Base-by-base conservation (phyloP, 2,797 vertebrate genomes). In the Chaetodon trifasciatus region DNA sequence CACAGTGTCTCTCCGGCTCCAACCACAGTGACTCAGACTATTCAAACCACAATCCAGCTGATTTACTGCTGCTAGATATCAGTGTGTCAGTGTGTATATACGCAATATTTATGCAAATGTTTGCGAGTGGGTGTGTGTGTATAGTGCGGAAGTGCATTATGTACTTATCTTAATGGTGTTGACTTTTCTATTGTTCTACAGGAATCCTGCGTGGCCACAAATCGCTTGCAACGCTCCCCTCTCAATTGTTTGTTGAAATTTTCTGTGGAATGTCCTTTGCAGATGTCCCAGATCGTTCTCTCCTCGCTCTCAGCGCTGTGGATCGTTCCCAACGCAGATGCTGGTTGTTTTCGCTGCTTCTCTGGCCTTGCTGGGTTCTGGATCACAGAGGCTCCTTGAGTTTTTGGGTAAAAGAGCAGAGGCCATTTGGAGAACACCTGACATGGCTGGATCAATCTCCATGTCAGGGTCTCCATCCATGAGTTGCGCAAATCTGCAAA, bases 131-230 rank as follows among this genome's bases (percentile, higher is more conserved):
- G 78, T 40, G 70, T 40, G 67, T 79, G 74, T 84, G 47, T 72
- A 60, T 46, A n/a, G 60, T 61, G 65, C 1, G 12, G 62, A 86
- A 73, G 76, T 77, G 71, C 63, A 83, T 86, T 53, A 68, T 82
- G 73, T 39, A 68, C 75, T 69, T 57, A 73, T 68, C 50, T 42
- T 68, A 69, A 83, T 67, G 73, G 65, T 82, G 66, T 76, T 85
- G 85, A 85, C 79, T 80, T 71, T 68, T 17, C 70, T 63, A 83
- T 89, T 91, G 90, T 90, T 87, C 66, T 49, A 8, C 60, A 83
- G 60, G n/a, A 83, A 78, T 84, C 58, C 42, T 85, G 37, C 40
- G 47, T 37, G 23, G 79, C 71, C 78, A 76, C 62, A 77, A 24
- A 70, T n/a, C 28, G 3, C 76, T 81, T 62, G 67, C 72, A 56